These are phyloP conservation scores for Cantharis lateralis DNA, from an alignment of 2,888 invertebrate genomes.

Conservation along the genomic window DNA sequence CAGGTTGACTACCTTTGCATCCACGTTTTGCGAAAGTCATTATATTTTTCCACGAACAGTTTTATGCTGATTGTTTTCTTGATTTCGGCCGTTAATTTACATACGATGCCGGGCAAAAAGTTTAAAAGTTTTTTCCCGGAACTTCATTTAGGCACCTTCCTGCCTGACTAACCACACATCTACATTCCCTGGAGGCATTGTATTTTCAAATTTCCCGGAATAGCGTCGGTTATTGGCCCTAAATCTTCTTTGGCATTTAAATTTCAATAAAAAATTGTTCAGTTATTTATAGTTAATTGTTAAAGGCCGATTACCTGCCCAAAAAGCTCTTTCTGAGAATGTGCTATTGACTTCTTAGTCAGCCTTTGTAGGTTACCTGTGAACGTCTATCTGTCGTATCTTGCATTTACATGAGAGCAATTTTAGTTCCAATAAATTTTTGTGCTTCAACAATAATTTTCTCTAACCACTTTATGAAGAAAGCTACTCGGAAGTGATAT, in stretches of 20 bases:
- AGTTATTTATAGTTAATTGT: conserved; percentile 2
- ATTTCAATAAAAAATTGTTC: not conserved
- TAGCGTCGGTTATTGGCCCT: not conserved
- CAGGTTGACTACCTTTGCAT: not conserved
- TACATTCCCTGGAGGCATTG: not conserved
- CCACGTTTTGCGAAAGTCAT: not conserved
- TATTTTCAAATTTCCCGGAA: conserved; percentile 1
- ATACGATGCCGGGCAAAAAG: not conserved
- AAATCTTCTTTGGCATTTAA: not conserved
- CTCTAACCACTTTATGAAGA: not conserved
- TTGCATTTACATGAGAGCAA: not conserved
- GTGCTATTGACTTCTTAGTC: not conserved
- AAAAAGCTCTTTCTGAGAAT: not conserved
- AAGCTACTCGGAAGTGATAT: not conserved
- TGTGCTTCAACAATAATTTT: not conserved
- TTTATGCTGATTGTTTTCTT: conserved; percentile 2
- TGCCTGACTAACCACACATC: not conserved
- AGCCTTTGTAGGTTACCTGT: not conserved
- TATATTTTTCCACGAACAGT: not conserved
- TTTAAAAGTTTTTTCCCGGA: not conserved
- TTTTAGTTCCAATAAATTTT: not conserved
- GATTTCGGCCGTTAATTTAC: not conserved
- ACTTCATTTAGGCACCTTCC: not conserved
- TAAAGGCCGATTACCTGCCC: conserved; percentile 1
- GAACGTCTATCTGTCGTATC: not conserved